These are phyloP conservation scores for Oedothorax gibbosus DNA, from an alignment of 1,140 invertebrate genomes.

Conservation along the genomic window DNA sequence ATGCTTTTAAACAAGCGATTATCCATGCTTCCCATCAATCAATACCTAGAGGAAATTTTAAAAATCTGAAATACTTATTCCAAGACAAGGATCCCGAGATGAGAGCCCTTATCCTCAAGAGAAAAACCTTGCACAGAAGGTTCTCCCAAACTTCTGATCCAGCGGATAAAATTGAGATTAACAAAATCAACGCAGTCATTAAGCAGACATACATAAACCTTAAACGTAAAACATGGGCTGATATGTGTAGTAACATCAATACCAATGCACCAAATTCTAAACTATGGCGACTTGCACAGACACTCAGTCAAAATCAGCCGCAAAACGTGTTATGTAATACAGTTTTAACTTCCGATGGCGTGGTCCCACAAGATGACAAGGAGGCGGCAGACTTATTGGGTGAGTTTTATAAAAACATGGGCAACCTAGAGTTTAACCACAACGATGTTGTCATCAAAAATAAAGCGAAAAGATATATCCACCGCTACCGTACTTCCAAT, in stretches of 20 bases:
- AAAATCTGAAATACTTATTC: conserved; percentile 32
- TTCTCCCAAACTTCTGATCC: background rate
- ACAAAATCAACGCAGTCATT: conserved; percentile 3
- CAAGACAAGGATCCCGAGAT: background rate
- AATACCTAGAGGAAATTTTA: conserved; percentile 16
- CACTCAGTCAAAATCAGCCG: background rate
- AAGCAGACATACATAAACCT: background rate
- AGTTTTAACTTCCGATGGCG: too few species aligned
- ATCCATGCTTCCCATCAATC: background rate
- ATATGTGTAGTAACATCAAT: background rate
- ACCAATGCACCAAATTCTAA: background rate
- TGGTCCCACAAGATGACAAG: too few species aligned
- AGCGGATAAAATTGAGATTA: background rate
- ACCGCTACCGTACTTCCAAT: too few species aligned
- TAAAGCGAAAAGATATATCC: too few species aligned
- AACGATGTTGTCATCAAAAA: too few species aligned
- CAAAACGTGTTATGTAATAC: background rate
- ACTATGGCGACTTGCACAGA: background rate
- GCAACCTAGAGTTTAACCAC: too few species aligned
- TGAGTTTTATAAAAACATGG: too few species aligned
- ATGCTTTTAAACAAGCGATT: background rate
- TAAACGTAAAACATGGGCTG: background rate
- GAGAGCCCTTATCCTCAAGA: background rate
- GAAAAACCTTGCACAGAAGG: background rate
- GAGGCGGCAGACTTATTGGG: too few species aligned